Evolutionary conservation across 2,797 vertebrate genomes (phyloP).

Genomic region (Crenuchus spilurus): DNA sequence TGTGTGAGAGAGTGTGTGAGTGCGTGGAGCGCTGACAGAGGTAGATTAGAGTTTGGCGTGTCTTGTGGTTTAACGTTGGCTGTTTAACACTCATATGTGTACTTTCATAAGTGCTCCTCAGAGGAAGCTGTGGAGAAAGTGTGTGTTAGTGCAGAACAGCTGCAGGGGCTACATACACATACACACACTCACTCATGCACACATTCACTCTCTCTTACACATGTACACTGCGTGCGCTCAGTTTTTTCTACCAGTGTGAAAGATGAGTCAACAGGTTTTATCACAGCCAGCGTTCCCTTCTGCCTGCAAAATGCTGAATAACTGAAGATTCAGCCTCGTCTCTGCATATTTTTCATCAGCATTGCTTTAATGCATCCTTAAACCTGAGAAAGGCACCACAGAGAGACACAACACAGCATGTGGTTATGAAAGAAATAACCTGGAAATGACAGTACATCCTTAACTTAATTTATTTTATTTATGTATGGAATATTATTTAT

Average conservation of each 20-base stretch:
- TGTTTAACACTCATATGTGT: conserved; percentile 43
- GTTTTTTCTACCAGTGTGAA: conserved; percentile 7
- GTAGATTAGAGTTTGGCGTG: conserved; percentile 22
- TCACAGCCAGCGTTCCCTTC: background rate
- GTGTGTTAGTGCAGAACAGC: conserved; percentile 48
- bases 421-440: no score
- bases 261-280: conserved; percentile 45
- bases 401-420: background rate
- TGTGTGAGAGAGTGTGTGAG: background rate
- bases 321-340: conserved; percentile 1
- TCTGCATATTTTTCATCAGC: background rate
- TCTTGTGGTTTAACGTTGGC: conserved; percentile 57
- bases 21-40: conserved; percentile 22
- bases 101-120: conserved; percentile 50
- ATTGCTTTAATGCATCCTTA: background rate
- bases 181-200: conserved; percentile 16
- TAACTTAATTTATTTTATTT: no score
- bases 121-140: conserved; percentile 55
- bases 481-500: no score
- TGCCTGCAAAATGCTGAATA: background rate
- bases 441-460: no score
- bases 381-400: background rate
- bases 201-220: background rate
- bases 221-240: background rate
- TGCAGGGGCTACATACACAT: conserved; percentile 23